Evolutionary conservation across 2,113 vertebrate genomes (phyloP).

Genomic region (Nasalis larvatus): DNA sequence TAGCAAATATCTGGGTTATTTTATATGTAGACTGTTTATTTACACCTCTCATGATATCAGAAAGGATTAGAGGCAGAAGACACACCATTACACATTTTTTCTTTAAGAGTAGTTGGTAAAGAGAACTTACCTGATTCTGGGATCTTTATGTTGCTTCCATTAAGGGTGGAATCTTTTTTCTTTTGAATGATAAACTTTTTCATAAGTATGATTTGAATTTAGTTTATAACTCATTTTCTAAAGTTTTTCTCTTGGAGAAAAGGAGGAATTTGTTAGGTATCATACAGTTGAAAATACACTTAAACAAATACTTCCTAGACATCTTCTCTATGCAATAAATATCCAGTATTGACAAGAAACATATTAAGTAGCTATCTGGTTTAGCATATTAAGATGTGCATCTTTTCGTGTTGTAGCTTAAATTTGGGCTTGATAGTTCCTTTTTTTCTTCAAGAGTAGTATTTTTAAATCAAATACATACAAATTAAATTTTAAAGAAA

Average conservation of each 20-base stretch:
- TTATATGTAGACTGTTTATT: neutral
- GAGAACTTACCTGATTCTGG: neutral
- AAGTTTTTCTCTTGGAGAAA: slow-evolving; percentile 3
- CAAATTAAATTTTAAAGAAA: slow-evolving; percentile 59
- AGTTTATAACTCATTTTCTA: slow-evolving; percentile 8
- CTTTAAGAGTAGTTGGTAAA: neutral
- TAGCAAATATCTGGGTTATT: neutral
- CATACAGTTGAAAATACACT: slow-evolving; percentile 15
- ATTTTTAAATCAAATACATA: slow-evolving; percentile 21
- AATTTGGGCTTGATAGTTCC: slow-evolving; percentile 35
- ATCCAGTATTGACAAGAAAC: neutral
- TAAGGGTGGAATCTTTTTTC: neutral
- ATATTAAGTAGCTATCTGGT: neutral
- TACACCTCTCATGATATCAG: neutral
- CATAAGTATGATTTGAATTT: slow-evolving; percentile 1
- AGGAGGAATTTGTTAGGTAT: neutral
- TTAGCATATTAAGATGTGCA: neutral
- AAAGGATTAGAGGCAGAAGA: neutral
- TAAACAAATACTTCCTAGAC: neutral
- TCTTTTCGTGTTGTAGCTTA: slow-evolving; percentile 12
- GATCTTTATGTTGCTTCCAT: neutral
- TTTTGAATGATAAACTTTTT: slow-evolving; percentile 31
- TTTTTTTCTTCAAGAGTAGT: slow-evolving; percentile 59
- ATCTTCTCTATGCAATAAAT: neutral
- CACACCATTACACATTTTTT: neutral